phyloP scores from a whole-genome alignment of 1,140 invertebrate species.

The Drosophila nannoptera region DNA sequence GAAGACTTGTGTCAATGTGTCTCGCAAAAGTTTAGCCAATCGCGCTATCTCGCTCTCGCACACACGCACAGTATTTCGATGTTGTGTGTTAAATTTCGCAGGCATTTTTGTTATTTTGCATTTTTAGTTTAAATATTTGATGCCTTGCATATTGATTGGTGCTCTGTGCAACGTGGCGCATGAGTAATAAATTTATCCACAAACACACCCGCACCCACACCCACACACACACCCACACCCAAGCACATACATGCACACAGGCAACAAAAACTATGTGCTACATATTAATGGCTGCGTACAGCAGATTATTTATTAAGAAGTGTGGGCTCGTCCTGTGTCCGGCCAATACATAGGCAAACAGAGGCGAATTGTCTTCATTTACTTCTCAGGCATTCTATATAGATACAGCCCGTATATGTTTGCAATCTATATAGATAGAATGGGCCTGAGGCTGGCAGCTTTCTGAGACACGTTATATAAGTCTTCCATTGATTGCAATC shows the following conservation, averaged over 20 bases:
- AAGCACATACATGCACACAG: background rate
- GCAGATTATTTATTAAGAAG: background rate
- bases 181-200: slow-evolving; percentile 67
- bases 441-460: too few relatives aligned
- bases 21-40: slow-evolving; percentile 19
- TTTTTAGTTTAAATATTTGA: slow-evolving; percentile 76
- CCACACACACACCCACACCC: slow-evolving; percentile 7
- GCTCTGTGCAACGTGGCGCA: slow-evolving; percentile 71
- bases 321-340: background rate
- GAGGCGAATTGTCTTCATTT: background rate
- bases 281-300: background rate
- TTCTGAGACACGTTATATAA: too few relatives aligned
- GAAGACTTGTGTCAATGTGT: slow-evolving; percentile 68
- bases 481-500: too few relatives aligned
- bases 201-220: background rate
- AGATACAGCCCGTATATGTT: too few relatives aligned
- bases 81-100: slow-evolving; percentile 61
- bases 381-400: too few relatives aligned
- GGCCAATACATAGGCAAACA: background rate
- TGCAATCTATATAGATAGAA: too few relatives aligned
- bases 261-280: background rate
- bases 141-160: slow-evolving; percentile 75
- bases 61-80: slow-evolving; percentile 13
- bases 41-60: slow-evolving; percentile 20
- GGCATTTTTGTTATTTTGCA: slow-evolving; percentile 77